Conservation (phyloP, 2,113 vertebrate genomes). For the Megaleporinus macrocephalus region DNA sequence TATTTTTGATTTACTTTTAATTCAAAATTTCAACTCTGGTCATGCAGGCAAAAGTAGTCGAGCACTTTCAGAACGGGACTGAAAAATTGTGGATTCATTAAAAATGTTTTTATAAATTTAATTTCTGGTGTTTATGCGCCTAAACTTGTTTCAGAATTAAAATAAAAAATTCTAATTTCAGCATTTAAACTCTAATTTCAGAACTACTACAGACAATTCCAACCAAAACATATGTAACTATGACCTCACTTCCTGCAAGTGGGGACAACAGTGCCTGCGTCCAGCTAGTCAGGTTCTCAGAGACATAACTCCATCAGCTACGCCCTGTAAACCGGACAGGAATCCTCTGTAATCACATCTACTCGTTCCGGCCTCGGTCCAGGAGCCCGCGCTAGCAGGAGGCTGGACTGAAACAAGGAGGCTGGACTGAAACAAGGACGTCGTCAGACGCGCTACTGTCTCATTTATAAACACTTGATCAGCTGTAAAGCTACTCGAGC, state of each 20-base stretch:
- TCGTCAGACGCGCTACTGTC: neutral
- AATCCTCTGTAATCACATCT: neutral
- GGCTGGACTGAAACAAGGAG: neutral
- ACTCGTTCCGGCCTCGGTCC: conserved; percentile 24
- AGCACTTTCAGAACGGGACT: too few relatives aligned
- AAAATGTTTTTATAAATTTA: too few relatives aligned
- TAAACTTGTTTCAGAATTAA: too few relatives aligned
- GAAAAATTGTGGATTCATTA: too few relatives aligned
- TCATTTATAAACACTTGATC: neutral
- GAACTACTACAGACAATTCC: conserved; percentile 36
- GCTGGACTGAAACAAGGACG: neutral
- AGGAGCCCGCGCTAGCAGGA: neutral
- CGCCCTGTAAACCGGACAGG: neutral
- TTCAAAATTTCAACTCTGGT: too few relatives aligned
- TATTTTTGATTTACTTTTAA: too few relatives aligned
- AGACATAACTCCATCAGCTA: conserved; percentile 5
- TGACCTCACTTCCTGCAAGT: conserved; percentile 48
- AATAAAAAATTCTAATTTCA: too few relatives aligned
- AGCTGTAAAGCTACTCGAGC: neutral
- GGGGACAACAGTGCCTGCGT: neutral
- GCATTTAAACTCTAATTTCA: conserved; percentile 14
- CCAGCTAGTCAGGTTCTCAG: conserved; percentile 19
- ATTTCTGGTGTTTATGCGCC: too few relatives aligned
- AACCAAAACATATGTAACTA: conserved; percentile 32
- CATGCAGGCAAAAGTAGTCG: too few relatives aligned